Percentiles rank a stretch among this genome's conserved stretches.
Evolutionary conservation across 2,888 invertebrate genomes (phyloP).

Genomic region (Archips crataeganus): DNA sequence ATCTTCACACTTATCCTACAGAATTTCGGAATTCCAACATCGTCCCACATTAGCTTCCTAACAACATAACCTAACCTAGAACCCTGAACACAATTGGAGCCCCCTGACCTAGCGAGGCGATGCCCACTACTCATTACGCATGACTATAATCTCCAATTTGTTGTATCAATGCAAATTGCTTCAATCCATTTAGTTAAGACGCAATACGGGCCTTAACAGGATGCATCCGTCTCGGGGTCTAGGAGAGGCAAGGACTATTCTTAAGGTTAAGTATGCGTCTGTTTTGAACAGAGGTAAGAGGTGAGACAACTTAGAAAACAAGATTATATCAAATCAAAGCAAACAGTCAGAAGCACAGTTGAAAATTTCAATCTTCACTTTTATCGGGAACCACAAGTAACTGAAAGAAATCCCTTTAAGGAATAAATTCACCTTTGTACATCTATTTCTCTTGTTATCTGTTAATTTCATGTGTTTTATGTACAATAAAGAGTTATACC

Average conservation of each 20-base stretch:
- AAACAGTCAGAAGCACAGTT: too few species aligned
- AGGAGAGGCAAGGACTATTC: constrained; percentile 26
- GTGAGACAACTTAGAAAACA: too few species aligned
- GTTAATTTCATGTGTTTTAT: too few species aligned
- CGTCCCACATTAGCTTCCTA: not conserved
- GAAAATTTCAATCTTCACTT: too few species aligned
- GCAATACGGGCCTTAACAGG: constrained; percentile 65
- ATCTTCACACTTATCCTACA: too few species aligned
- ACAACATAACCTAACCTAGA: not conserved
- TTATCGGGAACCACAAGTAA: too few species aligned
- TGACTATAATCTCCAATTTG: constrained; percentile 49
- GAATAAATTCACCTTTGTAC: too few species aligned
- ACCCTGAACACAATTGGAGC: not conserved
- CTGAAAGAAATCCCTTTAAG: too few species aligned
- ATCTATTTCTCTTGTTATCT: too few species aligned
- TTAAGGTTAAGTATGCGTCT: constrained; percentile 13
- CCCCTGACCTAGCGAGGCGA: constrained; percentile 41
- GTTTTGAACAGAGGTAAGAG: not conserved
- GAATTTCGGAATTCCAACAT: not conserved
- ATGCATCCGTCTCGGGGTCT: constrained; percentile 67
- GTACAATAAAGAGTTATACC: too few species aligned
- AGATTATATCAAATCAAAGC: too few species aligned
- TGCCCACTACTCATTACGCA: constrained; percentile 39
- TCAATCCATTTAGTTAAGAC: constrained; percentile 49
- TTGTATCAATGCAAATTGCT: constrained; percentile 60